Percentiles rank a stretch among this genome's conserved stretches.
These are phyloP conservation scores for Isichthys henryi DNA, from an alignment of 2,113 vertebrate species.

Conservation along the genomic window DNA sequence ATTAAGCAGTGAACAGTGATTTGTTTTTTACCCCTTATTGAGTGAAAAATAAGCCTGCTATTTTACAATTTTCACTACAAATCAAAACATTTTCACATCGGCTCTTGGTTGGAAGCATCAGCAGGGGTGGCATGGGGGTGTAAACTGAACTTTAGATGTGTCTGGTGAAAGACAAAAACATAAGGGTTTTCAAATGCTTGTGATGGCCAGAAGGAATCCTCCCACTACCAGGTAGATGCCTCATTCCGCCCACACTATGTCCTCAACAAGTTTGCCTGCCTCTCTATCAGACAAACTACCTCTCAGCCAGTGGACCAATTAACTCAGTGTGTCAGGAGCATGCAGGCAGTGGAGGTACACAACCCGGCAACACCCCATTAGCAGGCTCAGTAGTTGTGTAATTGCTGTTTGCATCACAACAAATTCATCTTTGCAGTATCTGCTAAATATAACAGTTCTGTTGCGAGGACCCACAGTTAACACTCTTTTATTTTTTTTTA, in stretches of 20 bases:
- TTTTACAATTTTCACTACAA: not conserved
- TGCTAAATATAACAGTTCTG: not conserved
- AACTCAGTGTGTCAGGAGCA: not conserved
- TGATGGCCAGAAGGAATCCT: not conserved
- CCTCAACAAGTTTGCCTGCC: not conserved
- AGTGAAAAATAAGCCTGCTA: not conserved
- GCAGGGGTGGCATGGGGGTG: not conserved
- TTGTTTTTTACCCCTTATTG: not conserved
- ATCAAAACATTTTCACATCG: not conserved
- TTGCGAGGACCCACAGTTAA: not conserved
- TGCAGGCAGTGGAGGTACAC: not conserved
- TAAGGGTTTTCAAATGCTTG: not conserved
- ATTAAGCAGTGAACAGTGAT: not conserved
- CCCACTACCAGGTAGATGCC: not conserved
- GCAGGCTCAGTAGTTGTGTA: not conserved
- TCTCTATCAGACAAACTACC: not conserved
- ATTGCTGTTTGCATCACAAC: not conserved
- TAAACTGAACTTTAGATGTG: not conserved
- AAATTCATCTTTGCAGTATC: not conserved
- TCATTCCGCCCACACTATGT: not conserved
- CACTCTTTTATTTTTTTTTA: not conserved
- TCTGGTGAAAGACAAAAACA: not conserved
- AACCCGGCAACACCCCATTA: not conserved
- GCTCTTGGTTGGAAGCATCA: not conserved
- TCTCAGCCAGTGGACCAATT: not conserved